Evolutionary conservation across 2,888 invertebrate genomes (phyloP).

Genomic region (Metalampra italica): DNA sequence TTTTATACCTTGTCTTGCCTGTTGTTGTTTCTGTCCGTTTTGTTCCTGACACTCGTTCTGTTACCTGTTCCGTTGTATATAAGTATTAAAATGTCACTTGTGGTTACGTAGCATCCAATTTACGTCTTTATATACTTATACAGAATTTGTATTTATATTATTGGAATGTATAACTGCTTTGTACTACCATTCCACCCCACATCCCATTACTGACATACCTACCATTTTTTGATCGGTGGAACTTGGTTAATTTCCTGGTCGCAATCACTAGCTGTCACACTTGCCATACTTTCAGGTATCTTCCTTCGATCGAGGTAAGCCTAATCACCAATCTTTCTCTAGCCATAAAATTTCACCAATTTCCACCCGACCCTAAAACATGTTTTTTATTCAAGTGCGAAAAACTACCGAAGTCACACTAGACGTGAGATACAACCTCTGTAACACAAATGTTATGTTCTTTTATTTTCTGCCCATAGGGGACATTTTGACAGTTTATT

Average conservation of each 20-base stretch:
- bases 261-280: conserved; percentile 30
- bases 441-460: too few relatives aligned
- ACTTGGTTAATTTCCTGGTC: conserved; percentile 60
- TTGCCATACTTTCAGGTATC: conserved; percentile 70
- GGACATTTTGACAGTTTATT: too few relatives aligned
- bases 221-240: too few relatives aligned
- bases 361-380: conserved; percentile 38
- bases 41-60: too few relatives aligned
- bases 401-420: too few relatives aligned
- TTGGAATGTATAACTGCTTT: conserved; percentile 58
- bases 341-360: conserved; percentile 66
- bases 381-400: too few relatives aligned
- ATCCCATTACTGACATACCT: neutral
- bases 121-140: conserved; percentile 7
- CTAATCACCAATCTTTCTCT: conserved; percentile 44
- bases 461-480: too few relatives aligned
- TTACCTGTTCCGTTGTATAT: neutral
- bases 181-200: conserved; percentile 48
- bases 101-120: conserved; percentile 4
- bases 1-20: too few relatives aligned
- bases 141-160: conserved; percentile 14
- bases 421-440: too few relatives aligned
- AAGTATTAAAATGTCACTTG: conserved; percentile 15
- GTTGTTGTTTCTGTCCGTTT: too few relatives aligned
- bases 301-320: conserved; percentile 68